Conservation (phyloP, 2,797 vertebrate genomes). For the Meriones psammophilus region DNA sequence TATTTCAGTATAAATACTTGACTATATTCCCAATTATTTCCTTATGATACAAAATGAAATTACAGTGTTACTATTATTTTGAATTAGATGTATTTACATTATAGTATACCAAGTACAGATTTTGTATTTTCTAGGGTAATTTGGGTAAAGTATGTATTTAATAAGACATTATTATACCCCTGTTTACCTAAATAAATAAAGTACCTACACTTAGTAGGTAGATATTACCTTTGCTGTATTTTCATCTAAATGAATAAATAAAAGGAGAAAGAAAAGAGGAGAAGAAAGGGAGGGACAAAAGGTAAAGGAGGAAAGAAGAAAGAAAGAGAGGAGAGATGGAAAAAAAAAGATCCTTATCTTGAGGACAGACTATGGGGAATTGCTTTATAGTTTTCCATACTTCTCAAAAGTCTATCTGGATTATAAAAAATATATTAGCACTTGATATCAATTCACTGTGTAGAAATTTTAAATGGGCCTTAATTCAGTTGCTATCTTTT, state of each 20-base stretch:
- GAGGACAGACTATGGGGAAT: background rate
- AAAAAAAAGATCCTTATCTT: background rate
- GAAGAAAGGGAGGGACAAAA: background rate
- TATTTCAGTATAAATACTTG: constrained; percentile 49
- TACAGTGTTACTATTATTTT: background rate
- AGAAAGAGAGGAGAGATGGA: too few relatives aligned
- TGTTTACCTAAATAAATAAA: background rate
- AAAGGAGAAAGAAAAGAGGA: too few relatives aligned
- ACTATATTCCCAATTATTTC: constrained; percentile 1
- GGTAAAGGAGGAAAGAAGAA: background rate
- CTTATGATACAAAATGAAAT: constrained; percentile 33
- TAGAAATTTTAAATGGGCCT: constrained; percentile 15
- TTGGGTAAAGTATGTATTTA: background rate
- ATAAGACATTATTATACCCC: background rate
- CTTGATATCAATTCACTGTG: background rate
- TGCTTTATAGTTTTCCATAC: background rate
- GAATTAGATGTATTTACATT: constrained; percentile 7
- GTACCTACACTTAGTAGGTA: too few relatives aligned
- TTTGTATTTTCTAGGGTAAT: constrained; percentile 19
- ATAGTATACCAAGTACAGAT: background rate
- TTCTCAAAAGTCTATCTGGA: background rate
- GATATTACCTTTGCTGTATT: too few relatives aligned
- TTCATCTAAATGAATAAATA: background rate
- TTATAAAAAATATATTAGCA: constrained; percentile 60
- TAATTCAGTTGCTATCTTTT: constrained; percentile 1